Evolutionary conservation across 2,113 vertebrate genomes (phyloP).

Genomic region (Cyanocitta stelleri): DNA sequence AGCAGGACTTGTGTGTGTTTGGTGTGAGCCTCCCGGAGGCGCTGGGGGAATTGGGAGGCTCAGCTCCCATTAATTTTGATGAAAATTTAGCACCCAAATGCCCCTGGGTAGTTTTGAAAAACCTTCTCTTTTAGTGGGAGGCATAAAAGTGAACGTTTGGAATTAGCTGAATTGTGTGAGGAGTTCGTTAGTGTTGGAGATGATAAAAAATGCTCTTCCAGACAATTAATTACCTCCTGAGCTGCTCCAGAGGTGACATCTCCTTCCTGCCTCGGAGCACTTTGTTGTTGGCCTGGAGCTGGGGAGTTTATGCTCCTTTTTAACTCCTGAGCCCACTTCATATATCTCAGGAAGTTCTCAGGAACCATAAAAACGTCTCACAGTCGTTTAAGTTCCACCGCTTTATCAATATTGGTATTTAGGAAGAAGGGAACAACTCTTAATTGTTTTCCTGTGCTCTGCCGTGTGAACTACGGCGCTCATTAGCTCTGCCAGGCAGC

Average conservation of each 20-base stretch:
- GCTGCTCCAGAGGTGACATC: neutral
- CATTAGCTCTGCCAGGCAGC: neutral
- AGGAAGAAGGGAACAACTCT: neutral
- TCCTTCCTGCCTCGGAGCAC: neutral
- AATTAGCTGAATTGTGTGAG: neutral
- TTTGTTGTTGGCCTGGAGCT: neutral
- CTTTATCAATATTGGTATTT: constrained; percentile 46
- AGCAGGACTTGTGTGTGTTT: neutral
- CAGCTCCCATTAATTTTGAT: neutral
- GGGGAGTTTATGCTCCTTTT: neutral
- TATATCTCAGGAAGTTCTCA: neutral
- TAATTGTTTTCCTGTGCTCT: neutral
- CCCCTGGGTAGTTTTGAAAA: neutral
- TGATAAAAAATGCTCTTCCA: neutral
- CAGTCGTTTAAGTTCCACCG: neutral
- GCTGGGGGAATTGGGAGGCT: neutral
- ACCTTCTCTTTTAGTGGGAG: constrained; percentile 1
- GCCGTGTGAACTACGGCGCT: neutral
- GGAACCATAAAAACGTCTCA: neutral
- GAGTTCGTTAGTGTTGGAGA: neutral
- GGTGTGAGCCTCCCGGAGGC: neutral
- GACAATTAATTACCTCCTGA: neutral
- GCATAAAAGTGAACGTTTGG: neutral
- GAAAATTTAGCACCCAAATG: constrained; percentile 25
- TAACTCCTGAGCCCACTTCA: neutral